Evolutionary conservation across 2,113 vertebrate genomes (phyloP).

Genomic region (Potamarius usumacintae): DNA sequence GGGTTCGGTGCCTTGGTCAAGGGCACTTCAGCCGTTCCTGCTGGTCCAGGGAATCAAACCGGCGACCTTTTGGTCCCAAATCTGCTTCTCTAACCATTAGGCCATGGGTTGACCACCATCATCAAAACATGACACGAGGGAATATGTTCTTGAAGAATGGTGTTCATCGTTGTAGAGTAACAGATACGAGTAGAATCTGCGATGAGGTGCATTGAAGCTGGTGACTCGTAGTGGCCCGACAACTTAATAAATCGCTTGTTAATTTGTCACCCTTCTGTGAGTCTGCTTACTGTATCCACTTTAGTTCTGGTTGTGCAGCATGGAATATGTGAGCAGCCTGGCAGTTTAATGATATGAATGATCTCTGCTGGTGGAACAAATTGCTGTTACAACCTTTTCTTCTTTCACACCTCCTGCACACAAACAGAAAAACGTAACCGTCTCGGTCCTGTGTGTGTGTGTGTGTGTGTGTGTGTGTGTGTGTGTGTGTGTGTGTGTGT

Average conservation of each 20-base stretch:
- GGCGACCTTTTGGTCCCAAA: no score
- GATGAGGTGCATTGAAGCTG: not conserved
- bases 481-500: not conserved
- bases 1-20: no score
- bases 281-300: not conserved
- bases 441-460: not conserved
- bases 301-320: no score
- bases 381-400: not conserved
- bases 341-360: not conserved
- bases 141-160: not conserved
- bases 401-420: not conserved
- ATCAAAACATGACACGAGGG: not conserved
- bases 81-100: no score
- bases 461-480: not conserved
- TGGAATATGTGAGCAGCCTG: not conserved
- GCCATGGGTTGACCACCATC: not conserved
- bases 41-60: no score
- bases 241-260: not conserved
- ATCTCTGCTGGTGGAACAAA: conserved; percentile 2
- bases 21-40: no score
- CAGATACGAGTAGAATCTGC: not conserved
- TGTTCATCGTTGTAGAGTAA: not conserved
- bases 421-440: not conserved
- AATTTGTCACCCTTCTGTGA: not conserved
- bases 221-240: not conserved